Evolutionary conservation across 2,888 invertebrate genomes (phyloP).

Genomic region (Pandemis corylana): DNA sequence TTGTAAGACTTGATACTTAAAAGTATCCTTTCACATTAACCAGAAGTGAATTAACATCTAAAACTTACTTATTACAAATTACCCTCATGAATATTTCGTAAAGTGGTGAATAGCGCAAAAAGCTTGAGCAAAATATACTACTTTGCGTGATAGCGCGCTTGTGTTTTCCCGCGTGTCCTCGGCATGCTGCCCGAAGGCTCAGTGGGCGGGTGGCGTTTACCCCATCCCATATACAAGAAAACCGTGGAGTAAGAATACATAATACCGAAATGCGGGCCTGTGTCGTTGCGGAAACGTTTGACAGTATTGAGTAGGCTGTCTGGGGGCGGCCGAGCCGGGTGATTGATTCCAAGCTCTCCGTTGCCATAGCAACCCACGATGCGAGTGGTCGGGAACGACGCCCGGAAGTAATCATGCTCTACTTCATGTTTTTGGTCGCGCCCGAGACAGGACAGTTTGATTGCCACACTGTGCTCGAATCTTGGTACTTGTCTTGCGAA

Average conservation of each 20-base stretch:
- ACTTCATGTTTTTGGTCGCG: conserved; percentile 69
- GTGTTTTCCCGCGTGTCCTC: conserved; percentile 27
- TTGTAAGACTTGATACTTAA: not conserved
- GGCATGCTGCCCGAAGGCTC: conserved; percentile 20
- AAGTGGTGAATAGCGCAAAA: conserved; percentile 6
- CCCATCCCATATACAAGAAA: conserved; percentile 80
- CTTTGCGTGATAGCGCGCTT: conserved; percentile 26
- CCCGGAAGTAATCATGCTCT: conserved; percentile 71
- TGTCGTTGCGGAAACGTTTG: conserved; percentile 56
- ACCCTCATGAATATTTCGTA: conserved; percentile 1
- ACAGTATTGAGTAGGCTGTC: conserved; percentile 43
- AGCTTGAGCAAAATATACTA: conserved; percentile 7
- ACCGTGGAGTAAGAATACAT: conserved; percentile 78
- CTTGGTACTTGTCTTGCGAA: conserved; percentile 72
- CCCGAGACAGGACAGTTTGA: conserved; percentile 78
- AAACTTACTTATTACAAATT: not conserved
- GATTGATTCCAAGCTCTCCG: conserved; percentile 74
- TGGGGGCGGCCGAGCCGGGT: conserved; percentile 54
- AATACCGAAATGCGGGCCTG: conserved; percentile 60
- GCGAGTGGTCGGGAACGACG: conserved; percentile 70
- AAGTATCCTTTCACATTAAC: not conserved
- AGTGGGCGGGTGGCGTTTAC: conserved; percentile 53
- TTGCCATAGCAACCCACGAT: conserved; percentile 77
- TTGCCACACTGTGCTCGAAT: conserved; percentile 70
- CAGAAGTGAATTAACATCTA: conserved; percentile 12